Base-by-base conservation (phyloP, 30 jellyfish, hydroid and myxozoan species). In the Pelagia noctiluca region DNA sequence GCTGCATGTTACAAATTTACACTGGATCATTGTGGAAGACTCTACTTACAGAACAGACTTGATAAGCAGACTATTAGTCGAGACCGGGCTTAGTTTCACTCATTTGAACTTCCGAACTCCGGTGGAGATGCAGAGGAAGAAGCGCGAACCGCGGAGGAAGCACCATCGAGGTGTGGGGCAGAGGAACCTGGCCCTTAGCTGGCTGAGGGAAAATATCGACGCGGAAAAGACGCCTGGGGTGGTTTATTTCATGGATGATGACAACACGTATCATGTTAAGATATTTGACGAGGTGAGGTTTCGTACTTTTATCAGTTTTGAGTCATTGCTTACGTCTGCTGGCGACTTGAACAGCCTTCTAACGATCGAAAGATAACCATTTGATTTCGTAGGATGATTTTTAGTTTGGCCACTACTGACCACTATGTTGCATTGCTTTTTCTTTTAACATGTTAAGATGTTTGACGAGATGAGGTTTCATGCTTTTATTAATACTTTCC, bases 101-200 rank as follows among this genome's bases (percentile, higher is more conserved):
- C 99, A 95, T 68, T 50, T 95, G 80, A 76, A 90, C 72, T 54
- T 86, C 35, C 77, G 97, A 35, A 95, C 99, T 5, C 97, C 99
- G 26, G 48, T 32, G 18, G 91, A 89, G 2, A 71, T 95, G 97
- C 97, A 89, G 63, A 75, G 96, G 50, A 95, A 95, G 77, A 53
- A 74, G 29, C 96, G 97, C 18, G 97, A 95, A 75, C 84, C 86
- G 8, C 54, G 97, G 34, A 71, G 94, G 50, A 95, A 95, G 71
- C 99, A 89, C 64, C 99, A 95, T 76, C 95, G 99, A 12, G 99
- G 99, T 0, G 96, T 95, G 19, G 96, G 86, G 30, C 99, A 95
- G 52, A 80, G 99, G 64, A 95, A 95, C 71, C 26, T 71, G 21
- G 99, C 96, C 2, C 36, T 95, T 46, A 81, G 82, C 52, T 95